Conservation (phyloP, 2,888 invertebrate species). For the Drosophila setosimentum region DNA sequence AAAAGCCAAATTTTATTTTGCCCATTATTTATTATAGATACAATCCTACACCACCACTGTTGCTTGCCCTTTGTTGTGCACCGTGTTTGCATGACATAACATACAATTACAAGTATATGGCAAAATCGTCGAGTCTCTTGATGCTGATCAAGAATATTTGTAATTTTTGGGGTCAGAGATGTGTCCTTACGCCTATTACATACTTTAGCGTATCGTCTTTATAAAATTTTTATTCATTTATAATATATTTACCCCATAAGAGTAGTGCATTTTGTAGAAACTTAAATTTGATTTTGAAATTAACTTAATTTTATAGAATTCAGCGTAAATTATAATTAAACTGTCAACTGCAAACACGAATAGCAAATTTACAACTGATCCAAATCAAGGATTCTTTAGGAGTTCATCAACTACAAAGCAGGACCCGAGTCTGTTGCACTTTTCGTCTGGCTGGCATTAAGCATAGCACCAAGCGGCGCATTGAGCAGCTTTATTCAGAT, state of each 20-base stretch:
- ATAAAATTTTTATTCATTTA: not conserved
- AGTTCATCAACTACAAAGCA: conserved; percentile 43
- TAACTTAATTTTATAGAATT: not conserved
- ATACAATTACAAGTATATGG: not conserved
- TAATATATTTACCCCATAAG: not conserved
- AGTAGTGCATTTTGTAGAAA: not conserved
- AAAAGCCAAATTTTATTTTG: not conserved
- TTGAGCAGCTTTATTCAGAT: conserved; percentile 48
- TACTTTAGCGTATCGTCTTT: not conserved
- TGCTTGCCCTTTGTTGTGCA: too few species aligned
- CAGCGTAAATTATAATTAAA: not conserved
- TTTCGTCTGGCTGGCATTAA: conserved; percentile 6
- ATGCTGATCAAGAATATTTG: not conserved
- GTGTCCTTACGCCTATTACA: not conserved
- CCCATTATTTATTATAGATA: too few species aligned
- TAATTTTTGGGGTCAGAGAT: not conserved
- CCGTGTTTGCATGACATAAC: not conserved
- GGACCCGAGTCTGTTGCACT: conserved; percentile 31
- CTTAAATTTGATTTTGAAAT: not conserved
- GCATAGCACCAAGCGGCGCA: not conserved
- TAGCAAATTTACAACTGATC: not conserved
- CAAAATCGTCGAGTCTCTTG: not conserved
- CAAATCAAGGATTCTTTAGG: conserved; percentile 42
- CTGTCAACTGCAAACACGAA: not conserved
- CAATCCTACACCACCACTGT: too few species aligned